A percentile compares a stretch with the other conserved stretches of the same genome.
Conservation (phyloP, 1,140 invertebrate species). For the Lepidotrigona ventralis region DNA sequence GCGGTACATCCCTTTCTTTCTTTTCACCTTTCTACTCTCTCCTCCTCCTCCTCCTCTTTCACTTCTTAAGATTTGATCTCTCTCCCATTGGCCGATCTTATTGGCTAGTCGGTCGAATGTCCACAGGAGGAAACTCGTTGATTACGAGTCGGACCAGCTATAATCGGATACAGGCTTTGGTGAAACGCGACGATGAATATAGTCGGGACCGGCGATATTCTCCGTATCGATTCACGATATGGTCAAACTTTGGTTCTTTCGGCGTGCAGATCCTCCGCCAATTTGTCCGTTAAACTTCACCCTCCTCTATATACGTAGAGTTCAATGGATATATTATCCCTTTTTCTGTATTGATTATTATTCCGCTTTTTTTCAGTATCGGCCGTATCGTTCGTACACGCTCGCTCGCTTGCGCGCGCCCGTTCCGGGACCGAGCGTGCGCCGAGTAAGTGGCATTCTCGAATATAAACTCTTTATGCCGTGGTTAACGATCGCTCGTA, state of each 20-base stretch:
- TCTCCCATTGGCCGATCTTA: neutral
- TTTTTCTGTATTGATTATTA: slow-evolving; percentile 63
- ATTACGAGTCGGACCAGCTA: slow-evolving; percentile 10
- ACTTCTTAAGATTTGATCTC: too few relatives aligned
- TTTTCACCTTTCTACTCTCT: too few relatives aligned
- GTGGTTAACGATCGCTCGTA: slow-evolving; percentile 76
- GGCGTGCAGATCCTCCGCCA: slow-evolving; percentile 1
- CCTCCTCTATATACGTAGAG: neutral
- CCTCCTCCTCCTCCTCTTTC: neutral
- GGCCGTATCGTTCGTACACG: neutral
- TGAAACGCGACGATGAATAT: slow-evolving; percentile 25
- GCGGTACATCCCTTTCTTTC: neutral
- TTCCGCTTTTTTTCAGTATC: slow-evolving; percentile 44
- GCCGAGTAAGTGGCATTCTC: slow-evolving; percentile 61
- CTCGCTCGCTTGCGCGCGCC: neutral
- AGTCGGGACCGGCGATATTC: neutral
- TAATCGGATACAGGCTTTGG: slow-evolving; percentile 40
- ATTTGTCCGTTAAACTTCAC: slow-evolving; percentile 59
- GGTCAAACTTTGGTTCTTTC: slow-evolving; percentile 34
- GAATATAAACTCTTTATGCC: slow-evolving; percentile 67
- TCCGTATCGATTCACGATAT: slow-evolving; percentile 19
- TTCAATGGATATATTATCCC: slow-evolving; percentile 49
- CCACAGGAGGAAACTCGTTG: slow-evolving; percentile 34
- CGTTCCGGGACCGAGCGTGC: neutral
- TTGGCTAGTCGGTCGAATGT: slow-evolving; percentile 33